phyloP scores from a whole-genome alignment of 2,888 invertebrate genomes.

The Cynaeus angustus region DNA sequence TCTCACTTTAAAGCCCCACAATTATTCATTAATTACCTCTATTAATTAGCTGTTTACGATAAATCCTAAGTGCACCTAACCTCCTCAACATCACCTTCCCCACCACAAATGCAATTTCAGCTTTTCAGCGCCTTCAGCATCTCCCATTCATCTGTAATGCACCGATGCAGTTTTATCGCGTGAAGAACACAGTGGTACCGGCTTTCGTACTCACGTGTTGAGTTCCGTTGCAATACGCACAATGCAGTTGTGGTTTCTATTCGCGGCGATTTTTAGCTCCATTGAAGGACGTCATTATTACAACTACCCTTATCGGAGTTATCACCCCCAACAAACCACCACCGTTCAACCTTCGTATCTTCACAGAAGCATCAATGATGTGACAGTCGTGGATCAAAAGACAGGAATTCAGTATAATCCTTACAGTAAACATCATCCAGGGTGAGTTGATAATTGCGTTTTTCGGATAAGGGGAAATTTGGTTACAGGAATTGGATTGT shows the following conservation, averaged over 20 bases:
- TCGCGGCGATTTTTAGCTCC: slow-evolving; percentile 10
- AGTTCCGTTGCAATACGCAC: slow-evolving; percentile 42
- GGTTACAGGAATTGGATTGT: slow-evolving; percentile 11
- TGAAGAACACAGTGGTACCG: slow-evolving; percentile 31
- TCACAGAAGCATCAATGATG: slow-evolving; percentile 32
- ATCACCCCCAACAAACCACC: slow-evolving; percentile 4
- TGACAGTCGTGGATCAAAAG: slow-evolving; percentile 53
- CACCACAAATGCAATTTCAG: slow-evolving; percentile 25
- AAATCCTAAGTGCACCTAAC: too few relatives aligned
- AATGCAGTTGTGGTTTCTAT: slow-evolving; percentile 37
- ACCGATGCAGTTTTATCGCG: slow-evolving; percentile 35
- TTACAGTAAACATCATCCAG: slow-evolving; percentile 63
- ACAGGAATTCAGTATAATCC: slow-evolving; percentile 61
- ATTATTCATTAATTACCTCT: too few relatives aligned
- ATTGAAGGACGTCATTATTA: slow-evolving; percentile 38
- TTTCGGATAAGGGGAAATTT: slow-evolving; percentile 1
- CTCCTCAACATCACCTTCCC: neutral
- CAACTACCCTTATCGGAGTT: slow-evolving; percentile 15
- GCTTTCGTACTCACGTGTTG: slow-evolving; percentile 37
- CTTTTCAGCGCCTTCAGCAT: slow-evolving; percentile 21
- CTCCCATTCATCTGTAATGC: slow-evolving; percentile 37
- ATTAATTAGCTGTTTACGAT: too few relatives aligned
- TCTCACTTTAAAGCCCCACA: too few relatives aligned
- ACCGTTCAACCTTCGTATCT: neutral
- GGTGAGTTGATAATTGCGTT: slow-evolving; percentile 57